Conservation (phyloP, 1,140 invertebrate species). For the Drosophila willistoni region DNA sequence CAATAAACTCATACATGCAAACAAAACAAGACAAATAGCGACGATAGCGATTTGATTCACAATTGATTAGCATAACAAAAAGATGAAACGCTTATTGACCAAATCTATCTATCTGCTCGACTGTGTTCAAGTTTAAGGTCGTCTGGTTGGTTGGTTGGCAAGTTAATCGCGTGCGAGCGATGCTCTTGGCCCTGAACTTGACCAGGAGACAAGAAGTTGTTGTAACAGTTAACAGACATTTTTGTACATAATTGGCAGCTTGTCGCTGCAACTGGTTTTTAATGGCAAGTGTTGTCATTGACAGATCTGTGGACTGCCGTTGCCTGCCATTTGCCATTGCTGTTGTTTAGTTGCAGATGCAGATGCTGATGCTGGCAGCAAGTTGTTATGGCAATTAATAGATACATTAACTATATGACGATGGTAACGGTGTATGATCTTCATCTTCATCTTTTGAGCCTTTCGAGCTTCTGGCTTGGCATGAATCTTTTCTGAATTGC, state of each 20-base stretch:
- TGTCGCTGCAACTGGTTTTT: conserved; percentile 55
- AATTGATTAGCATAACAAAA: conserved; percentile 71
- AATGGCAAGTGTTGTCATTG: conserved; percentile 64
- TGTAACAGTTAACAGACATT: conserved; percentile 78
- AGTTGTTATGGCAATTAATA: conserved; percentile 67
- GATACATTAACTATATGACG: conserved; percentile 65
- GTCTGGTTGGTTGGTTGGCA: neutral
- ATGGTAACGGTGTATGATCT: conserved; percentile 53
- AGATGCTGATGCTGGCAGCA: conserved; percentile 21
- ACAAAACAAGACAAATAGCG: conserved; percentile 1
- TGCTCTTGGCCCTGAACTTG: conserved; percentile 70
- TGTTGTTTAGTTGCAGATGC: conserved; percentile 16
- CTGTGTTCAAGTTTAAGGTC: conserved; percentile 46
- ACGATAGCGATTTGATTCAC: conserved; percentile 1
- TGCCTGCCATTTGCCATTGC: neutral
- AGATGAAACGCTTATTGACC: conserved; percentile 21
- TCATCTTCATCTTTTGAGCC: conserved; percentile 17
- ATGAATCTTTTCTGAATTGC: neutral
- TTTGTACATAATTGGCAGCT: conserved; percentile 77
- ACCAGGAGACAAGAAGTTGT: conserved; percentile 60
- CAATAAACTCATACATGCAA: conserved; percentile 54
- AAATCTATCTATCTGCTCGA: conserved; percentile 16
- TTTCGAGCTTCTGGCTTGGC: neutral
- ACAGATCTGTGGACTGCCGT: conserved; percentile 50
- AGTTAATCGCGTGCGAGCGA: conserved; percentile 61